phyloP scores from a whole-genome alignment of 2,113 vertebrate species.

The Egretta garzetta region DNA sequence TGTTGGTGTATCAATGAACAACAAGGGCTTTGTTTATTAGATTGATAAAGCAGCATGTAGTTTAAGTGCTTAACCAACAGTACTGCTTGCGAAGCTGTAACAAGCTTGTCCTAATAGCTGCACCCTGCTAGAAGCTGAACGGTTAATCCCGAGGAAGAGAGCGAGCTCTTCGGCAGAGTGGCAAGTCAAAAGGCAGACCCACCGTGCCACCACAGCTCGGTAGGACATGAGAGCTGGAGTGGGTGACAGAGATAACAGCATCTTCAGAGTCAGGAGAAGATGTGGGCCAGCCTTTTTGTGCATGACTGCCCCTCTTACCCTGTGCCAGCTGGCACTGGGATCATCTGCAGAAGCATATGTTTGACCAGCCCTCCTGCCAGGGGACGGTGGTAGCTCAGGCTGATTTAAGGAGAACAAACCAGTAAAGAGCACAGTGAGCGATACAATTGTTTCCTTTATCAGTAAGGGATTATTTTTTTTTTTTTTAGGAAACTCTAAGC shows the following conservation, averaged over 20 bases:
- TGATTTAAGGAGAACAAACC: not conserved
- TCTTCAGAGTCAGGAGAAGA: not conserved
- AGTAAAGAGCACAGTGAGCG: not conserved
- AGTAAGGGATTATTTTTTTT: not conserved
- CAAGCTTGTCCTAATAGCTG: not conserved
- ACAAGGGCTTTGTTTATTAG: not conserved
- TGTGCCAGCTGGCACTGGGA: not conserved
- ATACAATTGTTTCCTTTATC: not conserved
- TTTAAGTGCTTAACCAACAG: slow-evolving; percentile 8
- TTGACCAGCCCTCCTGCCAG: slow-evolving; percentile 16
- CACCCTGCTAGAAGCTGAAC: not conserved
- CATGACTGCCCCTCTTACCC: not conserved
- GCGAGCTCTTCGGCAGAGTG: not conserved
- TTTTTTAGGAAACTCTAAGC: not conserved
- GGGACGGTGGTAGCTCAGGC: not conserved
- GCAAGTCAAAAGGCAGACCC: not conserved
- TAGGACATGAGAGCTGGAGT: not conserved
- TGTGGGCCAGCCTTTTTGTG: not conserved
- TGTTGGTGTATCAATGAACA: not conserved
- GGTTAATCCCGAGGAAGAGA: not conserved
- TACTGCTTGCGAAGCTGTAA: not conserved
- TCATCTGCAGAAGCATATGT: slow-evolving; percentile 36
- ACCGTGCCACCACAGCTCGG: not conserved
- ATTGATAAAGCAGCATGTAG: not conserved
- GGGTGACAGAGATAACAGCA: not conserved